phyloP scores from a whole-genome alignment of 1,140 invertebrate species.

The Helicoverpa armigera region DNA sequence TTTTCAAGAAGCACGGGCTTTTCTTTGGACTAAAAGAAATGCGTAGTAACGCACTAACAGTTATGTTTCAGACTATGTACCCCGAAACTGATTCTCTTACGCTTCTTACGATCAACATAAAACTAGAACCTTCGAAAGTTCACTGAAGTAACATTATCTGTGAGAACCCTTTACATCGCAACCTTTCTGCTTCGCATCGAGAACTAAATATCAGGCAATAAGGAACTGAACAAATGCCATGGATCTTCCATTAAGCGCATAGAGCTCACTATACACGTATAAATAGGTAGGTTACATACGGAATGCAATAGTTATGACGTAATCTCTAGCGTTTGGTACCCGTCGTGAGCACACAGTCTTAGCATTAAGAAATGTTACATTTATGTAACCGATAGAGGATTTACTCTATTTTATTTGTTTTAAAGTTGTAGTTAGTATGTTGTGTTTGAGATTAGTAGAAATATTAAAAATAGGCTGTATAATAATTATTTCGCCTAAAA shows the following conservation, averaged over 20 bases:
- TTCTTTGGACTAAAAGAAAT: no score
- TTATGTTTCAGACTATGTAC: neutral
- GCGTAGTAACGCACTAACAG: neutral
- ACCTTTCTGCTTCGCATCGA: neutral
- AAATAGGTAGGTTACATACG: conserved; percentile 7
- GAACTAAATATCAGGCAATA: conserved; percentile 1
- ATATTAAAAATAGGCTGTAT: no score
- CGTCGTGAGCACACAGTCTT: conserved; percentile 23
- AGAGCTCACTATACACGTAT: neutral
- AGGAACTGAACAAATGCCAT: conserved; percentile 31
- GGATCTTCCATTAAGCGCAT: conserved; percentile 9
- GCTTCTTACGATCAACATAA: no score
- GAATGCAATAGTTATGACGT: conserved; percentile 36
- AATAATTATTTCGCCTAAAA: no score
- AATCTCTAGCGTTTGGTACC: conserved; percentile 25
- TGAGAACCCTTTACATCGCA: neutral
- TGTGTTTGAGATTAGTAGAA: neutral
- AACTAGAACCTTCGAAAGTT: no score
- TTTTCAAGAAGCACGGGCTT: no score
- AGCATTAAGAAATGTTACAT: conserved; percentile 17
- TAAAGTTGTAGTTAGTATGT: neutral
- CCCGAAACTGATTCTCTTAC: no score
- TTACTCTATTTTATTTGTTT: neutral
- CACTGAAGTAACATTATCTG: no score
- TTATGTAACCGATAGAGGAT: conserved; percentile 35